These are phyloP conservation scores for Crocallis elinguaria DNA, from an alignment of 2,888 invertebrate species.

Conservation along the genomic window DNA sequence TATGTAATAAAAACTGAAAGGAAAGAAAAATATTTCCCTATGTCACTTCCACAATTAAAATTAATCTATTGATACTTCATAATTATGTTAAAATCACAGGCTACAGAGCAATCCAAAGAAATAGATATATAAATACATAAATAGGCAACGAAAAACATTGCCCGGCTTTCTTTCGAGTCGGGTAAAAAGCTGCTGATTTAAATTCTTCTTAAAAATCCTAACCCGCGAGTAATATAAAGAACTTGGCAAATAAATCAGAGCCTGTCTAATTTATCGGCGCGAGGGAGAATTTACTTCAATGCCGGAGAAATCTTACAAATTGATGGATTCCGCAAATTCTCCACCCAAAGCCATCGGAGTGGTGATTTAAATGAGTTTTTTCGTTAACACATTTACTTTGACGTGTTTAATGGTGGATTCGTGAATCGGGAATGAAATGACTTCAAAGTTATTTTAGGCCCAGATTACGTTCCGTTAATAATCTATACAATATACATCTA, in stretches of 20 bases:
- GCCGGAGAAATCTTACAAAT: slow-evolving; percentile 68
- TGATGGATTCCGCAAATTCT: slow-evolving; percentile 72
- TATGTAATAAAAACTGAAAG: too few species aligned
- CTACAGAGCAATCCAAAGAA: too few species aligned
- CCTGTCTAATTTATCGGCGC: slow-evolving; percentile 68
- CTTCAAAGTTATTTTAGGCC: background rate
- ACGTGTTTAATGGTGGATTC: slow-evolving; percentile 30
- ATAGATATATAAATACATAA: too few species aligned
- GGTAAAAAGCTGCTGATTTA: slow-evolving; percentile 12
- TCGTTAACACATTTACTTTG: slow-evolving; percentile 40
- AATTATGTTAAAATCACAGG: too few species aligned
- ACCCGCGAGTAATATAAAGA: slow-evolving; percentile 54
- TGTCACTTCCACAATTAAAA: too few species aligned
- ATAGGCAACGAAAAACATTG: too few species aligned
- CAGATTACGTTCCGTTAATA: background rate
- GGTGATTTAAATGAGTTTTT: slow-evolving; percentile 56
- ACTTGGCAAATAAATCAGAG: slow-evolving; percentile 72
- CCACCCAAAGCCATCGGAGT: slow-evolving; percentile 49
- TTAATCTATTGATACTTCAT: too few species aligned
- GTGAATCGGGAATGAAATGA: slow-evolving; percentile 21
- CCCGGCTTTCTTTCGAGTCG: too few species aligned
- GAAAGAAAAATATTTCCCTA: too few species aligned
- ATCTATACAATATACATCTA: too few species aligned
- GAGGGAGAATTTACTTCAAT: slow-evolving; percentile 57
- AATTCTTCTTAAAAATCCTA: slow-evolving; percentile 27